phyloP scores from a whole-genome alignment of 2,888 invertebrate genomes.

The Drosophila hamatofila region DNA sequence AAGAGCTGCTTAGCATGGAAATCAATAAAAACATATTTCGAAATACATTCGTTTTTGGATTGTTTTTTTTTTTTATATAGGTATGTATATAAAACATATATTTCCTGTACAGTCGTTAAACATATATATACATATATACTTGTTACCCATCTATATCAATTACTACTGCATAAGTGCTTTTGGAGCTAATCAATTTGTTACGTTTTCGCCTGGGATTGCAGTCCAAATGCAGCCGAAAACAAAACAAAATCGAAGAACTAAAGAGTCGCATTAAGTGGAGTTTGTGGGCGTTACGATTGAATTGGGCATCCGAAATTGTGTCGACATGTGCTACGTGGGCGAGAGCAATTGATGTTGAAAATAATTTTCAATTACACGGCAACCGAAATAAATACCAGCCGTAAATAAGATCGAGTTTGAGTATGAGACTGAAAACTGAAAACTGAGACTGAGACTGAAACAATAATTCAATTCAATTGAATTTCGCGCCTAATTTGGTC shows the following conservation, averaged over 20 bases:
- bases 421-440: neutral
- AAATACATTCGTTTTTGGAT: neutral
- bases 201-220: conserved; percentile 12
- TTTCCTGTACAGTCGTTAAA: neutral
- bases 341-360: conserved; percentile 43
- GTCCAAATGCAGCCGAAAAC: conserved; percentile 17
- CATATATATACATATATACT: no score
- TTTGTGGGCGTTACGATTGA: conserved; percentile 13
- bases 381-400: conserved; percentile 11
- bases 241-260: neutral
- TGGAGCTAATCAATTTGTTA: conserved; percentile 16
- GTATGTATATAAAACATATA: neutral
- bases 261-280: conserved; percentile 3
- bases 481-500: conserved; percentile 73
- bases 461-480: conserved; percentile 73
- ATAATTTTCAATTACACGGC: conserved; percentile 49
- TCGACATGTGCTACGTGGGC: conserved; percentile 27
- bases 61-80: neutral
- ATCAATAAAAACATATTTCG: neutral
- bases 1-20: neutral
- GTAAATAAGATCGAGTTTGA: conserved; percentile 6
- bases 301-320: conserved; percentile 27
- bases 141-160: conserved; percentile 19
- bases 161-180: conserved; percentile 20
- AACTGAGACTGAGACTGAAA: conserved; percentile 23